A percentile compares a stretch with the other conserved stretches of the same genome.
Evolutionary conservation across 2,888 invertebrate species (phyloP).

Genomic region (Andrena fulva): DNA sequence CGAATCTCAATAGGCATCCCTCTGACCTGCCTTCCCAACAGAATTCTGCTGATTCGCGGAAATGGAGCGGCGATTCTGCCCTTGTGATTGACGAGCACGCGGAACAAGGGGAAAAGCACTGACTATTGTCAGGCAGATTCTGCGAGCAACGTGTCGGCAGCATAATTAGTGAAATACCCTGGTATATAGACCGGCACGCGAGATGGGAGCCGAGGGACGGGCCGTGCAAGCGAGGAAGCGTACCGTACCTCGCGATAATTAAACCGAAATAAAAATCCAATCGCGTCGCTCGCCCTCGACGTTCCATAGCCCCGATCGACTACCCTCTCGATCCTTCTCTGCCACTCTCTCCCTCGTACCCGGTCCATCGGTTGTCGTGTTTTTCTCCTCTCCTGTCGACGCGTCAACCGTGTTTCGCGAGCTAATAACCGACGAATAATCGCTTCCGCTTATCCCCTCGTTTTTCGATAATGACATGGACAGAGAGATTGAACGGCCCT

Average conservation of each 20-base stretch:
- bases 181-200: slow-evolving; percentile 11
- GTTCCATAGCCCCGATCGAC: slow-evolving; percentile 59
- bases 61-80: not conserved
- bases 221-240: slow-evolving; percentile 53
- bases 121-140: not conserved
- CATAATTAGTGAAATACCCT: slow-evolving; percentile 12
- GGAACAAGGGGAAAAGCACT: not conserved
- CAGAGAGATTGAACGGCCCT: slow-evolving; percentile 25
- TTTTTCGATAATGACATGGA: slow-evolving; percentile 47
- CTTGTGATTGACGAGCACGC: not conserved
- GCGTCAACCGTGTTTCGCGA: slow-evolving; percentile 67
- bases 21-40: not conserved
- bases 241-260: slow-evolving; percentile 81
- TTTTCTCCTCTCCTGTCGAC: slow-evolving; percentile 62
- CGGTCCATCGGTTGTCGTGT: slow-evolving; percentile 53
- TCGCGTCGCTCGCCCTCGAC: slow-evolving; percentile 57
- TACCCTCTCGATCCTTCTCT: slow-evolving; percentile 52
- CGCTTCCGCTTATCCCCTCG: slow-evolving; percentile 46
- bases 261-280: slow-evolving; percentile 82
- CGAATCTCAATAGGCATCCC: slow-evolving; percentile 33
- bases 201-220: slow-evolving; percentile 46
- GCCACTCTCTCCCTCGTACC: slow-evolving; percentile 29
- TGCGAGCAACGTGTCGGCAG: not conserved
- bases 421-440: slow-evolving; percentile 75
- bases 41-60: not conserved